phyloP scores from a whole-genome alignment of 2,113 vertebrate genomes.

The Tachuris rubrigastra region DNA sequence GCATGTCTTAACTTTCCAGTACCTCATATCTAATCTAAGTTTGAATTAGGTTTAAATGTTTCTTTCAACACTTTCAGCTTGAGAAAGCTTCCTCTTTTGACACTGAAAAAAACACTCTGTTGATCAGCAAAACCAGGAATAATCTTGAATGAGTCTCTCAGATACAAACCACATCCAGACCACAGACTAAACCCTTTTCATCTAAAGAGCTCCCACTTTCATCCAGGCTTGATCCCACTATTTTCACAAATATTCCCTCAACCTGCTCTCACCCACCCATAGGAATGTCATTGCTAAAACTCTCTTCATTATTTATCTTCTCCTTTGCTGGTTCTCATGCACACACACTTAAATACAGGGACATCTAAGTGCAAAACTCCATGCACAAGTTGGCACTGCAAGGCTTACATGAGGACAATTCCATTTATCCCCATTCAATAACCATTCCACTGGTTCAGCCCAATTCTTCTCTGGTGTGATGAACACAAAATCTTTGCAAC shows the following conservation, averaged over 20 bases:
- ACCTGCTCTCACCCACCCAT: neutral
- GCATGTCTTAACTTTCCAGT: neutral
- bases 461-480: neutral
- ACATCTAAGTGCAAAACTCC: neutral
- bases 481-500: neutral
- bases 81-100: neutral
- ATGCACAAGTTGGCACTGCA: neutral
- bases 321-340: neutral
- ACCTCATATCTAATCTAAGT: neutral
- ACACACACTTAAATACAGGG: neutral
- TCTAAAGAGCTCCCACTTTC: neutral
- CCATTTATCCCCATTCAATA: neutral
- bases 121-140: neutral
- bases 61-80: neutral
- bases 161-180: neutral
- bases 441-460: neutral
- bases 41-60: neutral
- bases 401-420: neutral
- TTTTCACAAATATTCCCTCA: neutral
- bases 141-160: neutral
- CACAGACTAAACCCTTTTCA: neutral
- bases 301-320: neutral
- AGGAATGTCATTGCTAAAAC: neutral
- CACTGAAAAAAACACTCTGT: neutral
- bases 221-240: neutral